Conservation (phyloP, 2,113 vertebrate species). For the Patagioenas fasciata region DNA sequence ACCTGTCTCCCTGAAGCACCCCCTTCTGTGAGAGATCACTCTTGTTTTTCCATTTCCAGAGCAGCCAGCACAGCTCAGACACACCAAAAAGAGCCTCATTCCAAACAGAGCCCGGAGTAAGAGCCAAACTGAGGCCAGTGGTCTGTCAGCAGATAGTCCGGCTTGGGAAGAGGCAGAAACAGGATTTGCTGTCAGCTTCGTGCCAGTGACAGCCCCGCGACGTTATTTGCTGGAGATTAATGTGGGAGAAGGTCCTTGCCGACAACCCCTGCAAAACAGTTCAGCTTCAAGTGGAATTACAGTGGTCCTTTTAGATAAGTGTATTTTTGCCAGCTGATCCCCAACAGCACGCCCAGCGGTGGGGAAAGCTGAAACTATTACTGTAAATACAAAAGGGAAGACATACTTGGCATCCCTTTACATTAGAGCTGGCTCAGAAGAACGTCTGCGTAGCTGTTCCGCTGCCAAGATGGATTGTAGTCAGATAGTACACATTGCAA, state of each 20-base stretch:
- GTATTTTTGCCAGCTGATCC: slow-evolving; percentile 57
- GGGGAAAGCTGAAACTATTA: slow-evolving; percentile 66
- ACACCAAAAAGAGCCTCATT: not conserved
- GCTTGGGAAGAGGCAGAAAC: slow-evolving; percentile 12
- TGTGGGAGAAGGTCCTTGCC: slow-evolving; percentile 52
- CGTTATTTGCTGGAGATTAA: slow-evolving; percentile 24
- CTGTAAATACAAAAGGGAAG: slow-evolving; percentile 70
- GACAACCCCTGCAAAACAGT: slow-evolving; percentile 50
- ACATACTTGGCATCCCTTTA: slow-evolving; percentile 68
- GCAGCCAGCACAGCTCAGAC: slow-evolving; percentile 22
- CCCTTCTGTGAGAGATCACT: not conserved
- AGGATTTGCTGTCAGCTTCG: slow-evolving; percentile 41
- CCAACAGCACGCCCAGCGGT: slow-evolving; percentile 61
- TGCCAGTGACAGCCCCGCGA: slow-evolving; percentile 14
- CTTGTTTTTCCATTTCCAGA: not conserved
- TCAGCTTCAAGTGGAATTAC: slow-evolving; percentile 47
- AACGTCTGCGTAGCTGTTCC: slow-evolving; percentile 65
- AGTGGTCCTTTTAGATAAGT: slow-evolving; percentile 52
- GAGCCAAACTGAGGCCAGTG: slow-evolving; percentile 33
- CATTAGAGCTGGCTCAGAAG: slow-evolving; percentile 71
- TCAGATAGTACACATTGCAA: slow-evolving; percentile 70
- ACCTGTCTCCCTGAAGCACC: not conserved
- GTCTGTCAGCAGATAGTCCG: slow-evolving; percentile 46
- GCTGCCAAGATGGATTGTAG: slow-evolving; percentile 68
- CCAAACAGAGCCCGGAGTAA: not conserved